Percentiles rank a stretch among this genome's conserved stretches.
These are phyloP conservation scores for Pollimyrus isidori DNA, from an alignment of 2,113 vertebrate genomes.

Conservation along the genomic window DNA sequence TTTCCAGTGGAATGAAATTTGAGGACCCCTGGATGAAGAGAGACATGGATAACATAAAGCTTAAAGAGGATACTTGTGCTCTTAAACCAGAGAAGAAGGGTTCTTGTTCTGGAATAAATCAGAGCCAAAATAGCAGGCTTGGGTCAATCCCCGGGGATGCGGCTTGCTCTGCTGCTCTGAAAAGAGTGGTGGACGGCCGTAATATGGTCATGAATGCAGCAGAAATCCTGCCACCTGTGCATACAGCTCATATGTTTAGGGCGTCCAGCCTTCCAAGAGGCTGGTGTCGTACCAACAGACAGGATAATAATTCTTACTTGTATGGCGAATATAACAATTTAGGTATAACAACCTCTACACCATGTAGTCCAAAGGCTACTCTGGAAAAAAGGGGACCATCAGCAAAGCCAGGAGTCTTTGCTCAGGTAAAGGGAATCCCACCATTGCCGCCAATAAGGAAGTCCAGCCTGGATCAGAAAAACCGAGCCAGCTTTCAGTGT, in stretches of 20 bases:
- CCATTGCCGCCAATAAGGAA: constrained; percentile 82
- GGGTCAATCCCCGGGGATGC: constrained; percentile 53
- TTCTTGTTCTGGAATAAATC: constrained; percentile 32
- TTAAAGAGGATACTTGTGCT: fast-evolving
- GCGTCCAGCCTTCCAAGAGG: constrained; percentile 65
- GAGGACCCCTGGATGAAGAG: constrained; percentile 74
- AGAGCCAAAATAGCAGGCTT: constrained; percentile 33
- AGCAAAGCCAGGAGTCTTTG: constrained; percentile 67
- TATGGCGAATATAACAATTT: constrained; percentile 38
- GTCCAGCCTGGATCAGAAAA: constrained; percentile 90
- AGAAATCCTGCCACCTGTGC: constrained; percentile 51
- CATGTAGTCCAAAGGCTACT: constrained; percentile 54
- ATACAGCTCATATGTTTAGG: constrained; percentile 47
- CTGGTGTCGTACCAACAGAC: constrained; percentile 51
- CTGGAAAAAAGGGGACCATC: constrained; percentile 64
- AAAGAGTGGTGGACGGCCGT: constrained; percentile 59
- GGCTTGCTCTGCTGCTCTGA: constrained; percentile 50
- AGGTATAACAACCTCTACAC: constrained; percentile 47
- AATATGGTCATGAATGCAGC: constrained; percentile 47
- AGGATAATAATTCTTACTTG: constrained; percentile 44
- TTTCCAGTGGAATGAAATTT: constrained; percentile 50
- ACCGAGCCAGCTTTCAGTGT: constrained; percentile 83
- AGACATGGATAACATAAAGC: constrained; percentile 21
- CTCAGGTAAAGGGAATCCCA: constrained; percentile 71
- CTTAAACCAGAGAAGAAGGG: constrained; percentile 42